Conservation (phyloP, 2,888 invertebrate genomes). For the Hemaris fuciformis region DNA sequence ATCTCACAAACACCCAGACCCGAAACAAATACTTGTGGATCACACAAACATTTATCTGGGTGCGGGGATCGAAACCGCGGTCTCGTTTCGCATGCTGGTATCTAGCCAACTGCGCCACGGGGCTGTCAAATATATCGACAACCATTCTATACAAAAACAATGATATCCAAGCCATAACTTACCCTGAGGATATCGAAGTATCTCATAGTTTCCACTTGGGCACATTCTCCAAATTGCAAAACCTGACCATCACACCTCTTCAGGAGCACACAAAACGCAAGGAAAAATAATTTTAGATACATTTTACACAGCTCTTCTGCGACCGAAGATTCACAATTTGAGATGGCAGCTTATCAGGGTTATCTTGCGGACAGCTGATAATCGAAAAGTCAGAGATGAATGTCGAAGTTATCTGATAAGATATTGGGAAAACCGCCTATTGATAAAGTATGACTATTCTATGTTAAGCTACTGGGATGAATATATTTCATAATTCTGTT, state of each 20-base stretch:
- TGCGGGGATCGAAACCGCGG: no score
- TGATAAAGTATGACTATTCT: no score
- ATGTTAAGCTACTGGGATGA: no score
- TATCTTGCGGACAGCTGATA: neutral
- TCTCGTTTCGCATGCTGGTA: no score
- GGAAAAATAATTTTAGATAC: neutral
- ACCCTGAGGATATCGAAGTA: conserved; percentile 68
- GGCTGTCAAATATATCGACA: no score
- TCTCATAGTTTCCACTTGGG: conserved; percentile 52
- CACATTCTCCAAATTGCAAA: conserved; percentile 60
- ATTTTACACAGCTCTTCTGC: neutral
- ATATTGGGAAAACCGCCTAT: neutral
- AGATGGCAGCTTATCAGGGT: neutral
- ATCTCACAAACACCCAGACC: no score
- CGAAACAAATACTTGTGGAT: no score
- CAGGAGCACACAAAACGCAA: neutral
- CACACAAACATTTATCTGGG: no score
- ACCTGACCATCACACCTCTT: conserved; percentile 45
- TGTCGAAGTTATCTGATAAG: neutral
- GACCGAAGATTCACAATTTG: neutral
- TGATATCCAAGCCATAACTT: no score
- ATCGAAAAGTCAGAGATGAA: neutral
- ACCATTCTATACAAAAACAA: no score
- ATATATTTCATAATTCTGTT: no score
- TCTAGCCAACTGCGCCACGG: no score